Base-by-base conservation (phyloP, 2,113 vertebrate species). In the Anolis carolinensis region DNA sequence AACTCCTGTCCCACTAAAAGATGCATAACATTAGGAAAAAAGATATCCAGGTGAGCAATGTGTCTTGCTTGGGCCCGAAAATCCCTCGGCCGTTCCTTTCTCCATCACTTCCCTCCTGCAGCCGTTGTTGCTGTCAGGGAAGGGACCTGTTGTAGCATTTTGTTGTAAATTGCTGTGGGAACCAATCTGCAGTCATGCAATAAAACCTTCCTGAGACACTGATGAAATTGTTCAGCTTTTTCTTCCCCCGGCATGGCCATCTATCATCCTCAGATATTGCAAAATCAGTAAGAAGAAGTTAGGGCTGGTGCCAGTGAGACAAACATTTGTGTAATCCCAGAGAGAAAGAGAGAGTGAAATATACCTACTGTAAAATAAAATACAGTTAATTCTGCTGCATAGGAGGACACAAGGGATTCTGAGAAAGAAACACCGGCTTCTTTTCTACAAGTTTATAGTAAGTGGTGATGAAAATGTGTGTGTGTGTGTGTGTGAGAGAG, bases 301-400 rank as follows among this genome's bases (percentile, higher is more conserved):
- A 85, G 87, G 76, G 87, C 59, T 6, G 52, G 85, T 0, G 0
- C 85, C 79, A 32, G 0, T 0, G 68, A 89, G 92, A 87, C 83
- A 86, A 93, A 88, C 92, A 87, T 92, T 93, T 93, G 94, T 91
- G 86, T 87, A 82, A 93, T 92, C 93, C 91, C 92, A 85, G 82
- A 0, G 0, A 88, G 92, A 75, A 63, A 50, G 78, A 70, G 78
- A 50, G 91, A 85, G 83, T 91, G 90, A 94, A 92, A 91, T 90
- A 93, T 93, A 92, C 93, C 93, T 93, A 91, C 93, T 93, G 92
- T 73, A 92, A 92, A 91, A 91, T 1, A 21, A 23, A 86, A 1
- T 71, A 79, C 83, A n/a, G 92, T 95, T 93, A 94, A 95, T 95
- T 95, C 93, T 93, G 92, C 91, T 90, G 86, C 65, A 0, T 86